Conservation (phyloP, 2,113 vertebrate species). For the Nothobranchius kuhntae region DNA sequence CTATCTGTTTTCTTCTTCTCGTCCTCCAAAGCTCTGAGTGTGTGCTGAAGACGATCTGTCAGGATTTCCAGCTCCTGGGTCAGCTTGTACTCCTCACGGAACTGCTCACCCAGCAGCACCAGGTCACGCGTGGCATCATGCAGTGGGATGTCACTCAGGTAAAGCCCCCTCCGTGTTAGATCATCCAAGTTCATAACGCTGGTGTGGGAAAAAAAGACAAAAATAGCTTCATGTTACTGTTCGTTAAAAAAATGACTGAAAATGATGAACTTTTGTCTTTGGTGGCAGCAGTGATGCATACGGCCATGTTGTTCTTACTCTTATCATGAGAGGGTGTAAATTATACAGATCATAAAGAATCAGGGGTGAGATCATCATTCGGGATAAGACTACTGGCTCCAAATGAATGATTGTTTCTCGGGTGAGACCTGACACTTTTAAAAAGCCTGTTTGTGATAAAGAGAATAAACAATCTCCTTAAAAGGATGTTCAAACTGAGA, state of each 20-base stretch:
- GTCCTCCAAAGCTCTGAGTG: slow-evolving; percentile 92
- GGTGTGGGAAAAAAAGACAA: neutral
- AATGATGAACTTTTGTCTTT: slow-evolving; percentile 18
- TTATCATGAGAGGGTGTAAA: slow-evolving; percentile 18
- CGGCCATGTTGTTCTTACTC: slow-evolving; percentile 1
- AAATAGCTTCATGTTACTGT: neutral
- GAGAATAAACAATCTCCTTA: slow-evolving; percentile 9
- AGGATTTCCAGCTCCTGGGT: slow-evolving; percentile 97
- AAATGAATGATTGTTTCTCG: slow-evolving; percentile 24
- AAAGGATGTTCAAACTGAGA: slow-evolving; percentile 22
- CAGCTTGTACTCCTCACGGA: slow-evolving; percentile 97
- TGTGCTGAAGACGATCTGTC: slow-evolving; percentile 96
- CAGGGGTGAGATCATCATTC: slow-evolving; percentile 17
- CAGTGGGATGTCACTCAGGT: slow-evolving; percentile 96
- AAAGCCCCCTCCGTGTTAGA: slow-evolving; percentile 92
- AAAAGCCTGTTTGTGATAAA: slow-evolving; percentile 11
- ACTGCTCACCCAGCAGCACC: slow-evolving; percentile 97
- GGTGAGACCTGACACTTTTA: slow-evolving; percentile 23
- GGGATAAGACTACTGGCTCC: slow-evolving; percentile 13
- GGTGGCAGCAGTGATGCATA: neutral
- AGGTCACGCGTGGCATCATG: slow-evolving; percentile 97
- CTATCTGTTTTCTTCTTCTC: slow-evolving; percentile 99
- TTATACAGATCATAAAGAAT: slow-evolving; percentile 24
- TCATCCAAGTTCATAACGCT: slow-evolving; percentile 99
- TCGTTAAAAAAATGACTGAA: neutral